These are phyloP conservation scores for Netelia inedita DNA, from an alignment of 2,888 invertebrate genomes.

Conservation along the genomic window DNA sequence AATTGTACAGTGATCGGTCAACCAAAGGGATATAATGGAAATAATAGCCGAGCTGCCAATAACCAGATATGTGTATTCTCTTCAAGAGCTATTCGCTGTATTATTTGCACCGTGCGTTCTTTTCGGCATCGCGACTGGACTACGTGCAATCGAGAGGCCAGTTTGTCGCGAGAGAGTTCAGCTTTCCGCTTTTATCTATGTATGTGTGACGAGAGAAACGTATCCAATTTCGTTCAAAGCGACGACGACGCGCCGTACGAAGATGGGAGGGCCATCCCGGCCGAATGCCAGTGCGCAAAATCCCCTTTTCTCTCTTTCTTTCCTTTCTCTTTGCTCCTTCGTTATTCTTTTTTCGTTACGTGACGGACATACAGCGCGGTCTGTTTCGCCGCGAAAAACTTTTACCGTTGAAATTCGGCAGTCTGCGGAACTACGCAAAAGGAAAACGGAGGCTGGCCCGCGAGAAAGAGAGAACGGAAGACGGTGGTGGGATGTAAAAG, in stretches of 20 bases:
- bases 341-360: constrained; percentile 76
- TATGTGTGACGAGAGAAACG: constrained; percentile 80
- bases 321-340: constrained; percentile 56
- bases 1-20: not conserved
- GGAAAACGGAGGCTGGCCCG: constrained; percentile 30
- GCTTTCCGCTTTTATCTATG: constrained; percentile 7
- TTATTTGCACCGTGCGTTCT: not conserved
- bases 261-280: constrained; percentile 75
- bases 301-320: constrained; percentile 59
- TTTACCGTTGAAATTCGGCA: constrained; percentile 58
- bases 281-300: constrained; percentile 53
- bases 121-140: constrained; percentile 26
- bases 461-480: constrained; percentile 7
- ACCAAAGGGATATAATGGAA: not conserved
- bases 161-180: constrained; percentile 29
- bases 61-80: not conserved
- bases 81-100: not conserved
- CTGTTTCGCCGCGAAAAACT: constrained; percentile 63
- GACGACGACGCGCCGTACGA: constrained; percentile 72
- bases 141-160: constrained; percentile 13
- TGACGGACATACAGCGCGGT: constrained; percentile 80
- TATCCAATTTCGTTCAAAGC: constrained; percentile 84
- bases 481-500: constrained; percentile 2
- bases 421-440: constrained; percentile 15
- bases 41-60: constrained; percentile 17